Evolutionary conservation across 1,140 invertebrate species (phyloP), one percentile per base, ranked within the genome.

Genomic region (Goniozus legneri): DNA sequence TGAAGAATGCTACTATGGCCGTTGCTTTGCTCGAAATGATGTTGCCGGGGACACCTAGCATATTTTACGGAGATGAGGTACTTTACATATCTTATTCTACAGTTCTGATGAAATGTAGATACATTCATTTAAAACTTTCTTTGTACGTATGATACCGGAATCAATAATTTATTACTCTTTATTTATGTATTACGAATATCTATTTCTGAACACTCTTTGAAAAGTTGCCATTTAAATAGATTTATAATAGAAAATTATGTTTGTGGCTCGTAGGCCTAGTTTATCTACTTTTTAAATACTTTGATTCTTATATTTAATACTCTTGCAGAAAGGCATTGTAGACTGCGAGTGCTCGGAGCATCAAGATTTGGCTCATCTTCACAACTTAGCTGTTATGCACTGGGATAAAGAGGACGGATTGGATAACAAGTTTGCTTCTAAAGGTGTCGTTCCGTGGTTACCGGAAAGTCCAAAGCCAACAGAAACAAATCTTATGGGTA

Each of bases 41-140:
- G 73, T 65, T 92, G 16, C 89, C 90, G 1, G 90, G 90, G 3
- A 88, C 87, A 8, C 80, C 87, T 0, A 88, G 79, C 53, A 82
- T 92, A 54, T 88, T 91, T 65, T 91, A 91, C 64, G 88, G 88
- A 4, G 88, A 92, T 67, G 89, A 91, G 77, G 81, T 90, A 49
- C 80, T 33, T 27, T 12, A n/a, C n/a, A 27, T 6, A 7, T 27
- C 24, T 27, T 27, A 27, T 12, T 27, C 12, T 27, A 12, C 24
- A 12, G 12, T 12, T 22, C 12, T 15, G 13, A 10, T 49, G 30
- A n/a, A n/a, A n/a, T n/a, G n/a, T n/a, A n/a, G n/a, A n/a, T n/a
- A n/a, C n/a, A n/a, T n/a, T n/a, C n/a, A n/a, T n/a, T n/a, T n/a
- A n/a, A n/a, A n/a, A n/a, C n/a, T n/a, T n/a, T n/a, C n/a, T n/a